phyloP scores from a whole-genome alignment of 2,113 vertebrate species.

The Sander lucioperca region DNA sequence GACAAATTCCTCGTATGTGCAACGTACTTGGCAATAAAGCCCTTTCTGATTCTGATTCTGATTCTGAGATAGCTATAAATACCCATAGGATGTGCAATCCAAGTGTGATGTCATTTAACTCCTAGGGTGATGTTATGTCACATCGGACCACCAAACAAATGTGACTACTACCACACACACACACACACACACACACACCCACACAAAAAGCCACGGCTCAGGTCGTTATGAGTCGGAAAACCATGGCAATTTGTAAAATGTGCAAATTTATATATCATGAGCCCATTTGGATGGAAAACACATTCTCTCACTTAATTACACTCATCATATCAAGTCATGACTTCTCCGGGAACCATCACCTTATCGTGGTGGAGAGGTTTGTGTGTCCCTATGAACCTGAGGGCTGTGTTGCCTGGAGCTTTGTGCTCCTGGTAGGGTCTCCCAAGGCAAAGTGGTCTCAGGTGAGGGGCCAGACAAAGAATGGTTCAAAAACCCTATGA shows the following conservation, averaged over 20 bases:
- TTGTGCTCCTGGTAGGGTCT: no score
- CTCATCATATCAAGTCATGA: slow-evolving; percentile 16
- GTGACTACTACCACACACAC: neutral
- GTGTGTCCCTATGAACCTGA: no score
- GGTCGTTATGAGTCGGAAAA: neutral
- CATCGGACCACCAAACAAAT: slow-evolving; percentile 20
- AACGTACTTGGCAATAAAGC: no score
- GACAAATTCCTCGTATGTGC: no score
- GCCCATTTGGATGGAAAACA: slow-evolving; percentile 37
- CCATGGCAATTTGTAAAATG: slow-evolving; percentile 26
- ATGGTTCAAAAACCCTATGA: no score
- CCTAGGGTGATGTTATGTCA: slow-evolving; percentile 32
- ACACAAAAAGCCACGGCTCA: neutral
- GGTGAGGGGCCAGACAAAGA: no score
- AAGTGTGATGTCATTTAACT: slow-evolving; percentile 45
- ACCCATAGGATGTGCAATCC: slow-evolving; percentile 19
- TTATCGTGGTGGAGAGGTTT: no score
- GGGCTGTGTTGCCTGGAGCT: no score
- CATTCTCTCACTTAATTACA: slow-evolving; percentile 50
- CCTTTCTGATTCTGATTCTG: no score
- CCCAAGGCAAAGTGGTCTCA: no score
- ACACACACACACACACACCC: slow-evolving; percentile 21
- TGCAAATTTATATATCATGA: slow-evolving; percentile 1
- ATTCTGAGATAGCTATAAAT: slow-evolving; percentile 57
- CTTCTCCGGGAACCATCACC: no score